Evolutionary conservation across 2,113 vertebrate genomes (phyloP).

Genomic region (Eira barbara): DNA sequence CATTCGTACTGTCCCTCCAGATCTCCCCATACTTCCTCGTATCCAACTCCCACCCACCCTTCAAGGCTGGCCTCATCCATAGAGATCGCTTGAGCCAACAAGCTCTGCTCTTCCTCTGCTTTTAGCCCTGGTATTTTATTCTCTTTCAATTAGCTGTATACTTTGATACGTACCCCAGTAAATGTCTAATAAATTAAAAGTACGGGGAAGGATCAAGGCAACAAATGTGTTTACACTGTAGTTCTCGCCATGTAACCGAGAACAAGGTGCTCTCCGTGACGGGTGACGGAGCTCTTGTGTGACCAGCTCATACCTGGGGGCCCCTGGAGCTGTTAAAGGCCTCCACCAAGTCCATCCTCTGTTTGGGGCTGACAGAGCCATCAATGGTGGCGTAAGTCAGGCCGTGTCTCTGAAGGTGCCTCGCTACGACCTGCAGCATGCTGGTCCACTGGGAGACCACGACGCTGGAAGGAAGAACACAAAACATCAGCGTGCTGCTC

Average conservation of each 20-base stretch:
- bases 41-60: background rate
- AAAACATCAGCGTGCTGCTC: background rate
- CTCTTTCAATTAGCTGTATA: background rate
- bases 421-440: constrained; percentile 91
- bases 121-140: background rate
- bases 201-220: background rate
- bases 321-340: constrained; percentile 91
- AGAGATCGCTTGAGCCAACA: background rate
- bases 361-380: constrained; percentile 91
- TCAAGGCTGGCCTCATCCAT: background rate
- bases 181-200: background rate
- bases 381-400: constrained; percentile 88
- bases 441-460: constrained; percentile 98
- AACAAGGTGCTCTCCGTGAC: background rate
- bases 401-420: constrained; percentile 85
- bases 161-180: background rate
- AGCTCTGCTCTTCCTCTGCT: background rate
- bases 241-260: background rate
- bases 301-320: constrained; percentile 85
- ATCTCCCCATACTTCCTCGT: background rate
- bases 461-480: constrained; percentile 83
- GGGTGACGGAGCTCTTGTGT: background rate
- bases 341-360: constrained; percentile 95
- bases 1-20: background rate
- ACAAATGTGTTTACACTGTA: background rate